Base-by-base conservation (phyloP, 2,797 vertebrate species). In the Tympanoctomys barrerae region DNA sequence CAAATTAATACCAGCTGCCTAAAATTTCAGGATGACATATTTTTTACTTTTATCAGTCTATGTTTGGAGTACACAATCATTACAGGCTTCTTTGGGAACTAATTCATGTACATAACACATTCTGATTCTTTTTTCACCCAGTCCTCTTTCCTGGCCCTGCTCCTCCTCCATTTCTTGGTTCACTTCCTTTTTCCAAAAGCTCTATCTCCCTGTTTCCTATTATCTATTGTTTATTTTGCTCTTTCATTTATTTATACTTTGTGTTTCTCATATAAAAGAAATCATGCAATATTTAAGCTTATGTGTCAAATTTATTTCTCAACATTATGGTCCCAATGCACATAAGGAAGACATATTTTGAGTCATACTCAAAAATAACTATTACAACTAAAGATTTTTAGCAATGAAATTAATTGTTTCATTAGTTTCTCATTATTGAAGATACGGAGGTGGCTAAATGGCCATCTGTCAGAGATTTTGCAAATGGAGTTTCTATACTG, bases 321-420 rank as follows among this genome's bases (percentile, higher is more conserved):
- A 42, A 24, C 11, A 73, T 42, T 42, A 39, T 26, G 5, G 70
- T 26, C 36, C n/a, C 36, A 24, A 42, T 10, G 36, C 42, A 13
- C 21, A 73, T 42, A 11, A 7, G 36, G 36, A 73, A 73, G 21
- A 84, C 10, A 71, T 71, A 84, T 42, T 91, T 79, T 79, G 57
- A 91, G 42, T 87, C 13, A 61, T 24, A 84, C 26, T n/a, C 1
- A 90, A 93, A 89, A 80, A 70, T 9, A 68, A 36, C 84, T 59
- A 64, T 83, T 71, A 73, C 46, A 78, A 81, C 82, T 92, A 68
- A 90, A 85, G 59, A 19, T 78, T 87, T 61, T 93, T 36, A 89
- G 71, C 61, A 90, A 92, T 90, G 46, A 92, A 91, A 88, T 22
- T 36, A 21, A 84, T 12, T 36, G 14, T 36, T 90, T 83, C 33